phyloP scores from a whole-genome alignment of 2,888 invertebrate species.

The Halocaridina rubra region DNA sequence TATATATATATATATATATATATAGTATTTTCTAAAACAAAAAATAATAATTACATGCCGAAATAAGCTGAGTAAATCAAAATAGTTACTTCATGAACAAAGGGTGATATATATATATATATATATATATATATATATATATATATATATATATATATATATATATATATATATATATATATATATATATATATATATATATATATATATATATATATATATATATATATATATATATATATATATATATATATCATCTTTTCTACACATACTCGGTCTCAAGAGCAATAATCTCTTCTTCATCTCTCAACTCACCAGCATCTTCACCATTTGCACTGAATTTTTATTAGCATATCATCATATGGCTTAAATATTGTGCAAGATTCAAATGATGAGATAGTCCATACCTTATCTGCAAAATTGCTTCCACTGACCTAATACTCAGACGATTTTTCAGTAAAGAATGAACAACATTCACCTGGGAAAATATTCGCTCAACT shows the following conservation, averaged over 20 bases:
- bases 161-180: neutral
- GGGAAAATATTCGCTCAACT: constrained; percentile 31
- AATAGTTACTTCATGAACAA: too few species aligned
- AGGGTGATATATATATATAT: too few species aligned
- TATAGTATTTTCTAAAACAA: too few species aligned
- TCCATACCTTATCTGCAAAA: neutral
- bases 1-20: too few species aligned
- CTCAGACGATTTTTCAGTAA: constrained; percentile 2
- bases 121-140: neutral
- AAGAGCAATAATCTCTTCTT: too few species aligned
- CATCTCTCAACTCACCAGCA: too few species aligned
- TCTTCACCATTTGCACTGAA: constrained; percentile 12
- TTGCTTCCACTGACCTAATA: constrained; percentile 5
- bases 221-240: too few species aligned
- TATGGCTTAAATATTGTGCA: neutral
- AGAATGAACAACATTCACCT: constrained; percentile 27
- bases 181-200: neutral
- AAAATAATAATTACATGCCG: too few species aligned
- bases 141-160: neutral
- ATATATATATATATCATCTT: too few species aligned
- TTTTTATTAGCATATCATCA: constrained; percentile 5
- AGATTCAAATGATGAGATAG: neutral
- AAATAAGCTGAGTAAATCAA: too few species aligned
- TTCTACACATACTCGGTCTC: too few species aligned
- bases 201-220: neutral